Conservation (phyloP, 2,113 vertebrate genomes). For the Ictalurus punctatus region DNA sequence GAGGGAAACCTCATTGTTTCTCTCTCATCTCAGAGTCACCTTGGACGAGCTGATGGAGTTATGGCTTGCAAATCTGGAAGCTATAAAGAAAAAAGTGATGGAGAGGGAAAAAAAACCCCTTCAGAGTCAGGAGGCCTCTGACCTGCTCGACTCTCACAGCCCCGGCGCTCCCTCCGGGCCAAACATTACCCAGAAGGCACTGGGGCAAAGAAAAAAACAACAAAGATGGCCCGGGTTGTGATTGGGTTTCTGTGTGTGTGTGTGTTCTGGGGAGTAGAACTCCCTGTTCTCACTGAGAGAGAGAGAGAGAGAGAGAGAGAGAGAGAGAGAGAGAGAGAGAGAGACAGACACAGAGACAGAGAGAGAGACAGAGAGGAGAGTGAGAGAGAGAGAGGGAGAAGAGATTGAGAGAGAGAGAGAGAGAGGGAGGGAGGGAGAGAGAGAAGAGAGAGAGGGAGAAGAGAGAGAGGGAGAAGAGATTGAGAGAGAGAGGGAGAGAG, state of each 20-base stretch:
- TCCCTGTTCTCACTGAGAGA: constrained; percentile 19
- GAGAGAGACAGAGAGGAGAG: not conserved
- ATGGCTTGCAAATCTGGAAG: constrained; percentile 7
- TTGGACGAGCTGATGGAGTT: constrained; percentile 5
- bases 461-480: no score
- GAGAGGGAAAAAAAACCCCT: constrained; percentile 8
- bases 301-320: not conserved
- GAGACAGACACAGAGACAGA: not conserved
- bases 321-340: not conserved
- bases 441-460: no score
- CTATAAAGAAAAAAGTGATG: constrained; percentile 23
- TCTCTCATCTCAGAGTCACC: not conserved
- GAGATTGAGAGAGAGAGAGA: no score
- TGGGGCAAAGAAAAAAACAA: constrained; percentile 59
- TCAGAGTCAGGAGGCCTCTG: constrained; percentile 46
- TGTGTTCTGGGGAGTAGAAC: constrained; percentile 35
- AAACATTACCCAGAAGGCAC: constrained; percentile 64
- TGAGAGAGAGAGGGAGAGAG: no score
- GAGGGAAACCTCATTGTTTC: not conserved
- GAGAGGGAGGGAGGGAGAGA: no score
- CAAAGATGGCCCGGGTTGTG: constrained; percentile 60
- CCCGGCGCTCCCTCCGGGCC: not conserved
- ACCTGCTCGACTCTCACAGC: not conserved
- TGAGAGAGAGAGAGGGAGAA: not conserved
- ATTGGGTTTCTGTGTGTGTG: constrained; percentile 65